A percentile compares a stretch with the other conserved stretches of the same genome.
Conservation (phyloP, 1,140 invertebrate genomes). For the Cherax quadricarinatus region DNA sequence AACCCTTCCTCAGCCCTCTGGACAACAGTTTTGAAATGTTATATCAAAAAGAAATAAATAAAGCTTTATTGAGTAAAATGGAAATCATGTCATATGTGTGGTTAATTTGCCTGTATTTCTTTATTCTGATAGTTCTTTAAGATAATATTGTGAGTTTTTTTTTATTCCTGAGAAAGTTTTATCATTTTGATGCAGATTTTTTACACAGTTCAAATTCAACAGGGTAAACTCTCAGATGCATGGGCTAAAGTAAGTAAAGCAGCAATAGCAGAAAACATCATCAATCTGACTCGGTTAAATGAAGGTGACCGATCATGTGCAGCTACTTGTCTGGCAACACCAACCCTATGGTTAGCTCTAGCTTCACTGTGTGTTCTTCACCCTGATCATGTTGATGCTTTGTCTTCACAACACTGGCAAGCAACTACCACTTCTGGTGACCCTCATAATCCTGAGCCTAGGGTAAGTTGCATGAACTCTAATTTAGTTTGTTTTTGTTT, state of each 20-base stretch:
- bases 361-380: conserved; percentile 95
- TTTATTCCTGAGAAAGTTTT: no score
- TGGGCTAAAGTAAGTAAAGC: conserved; percentile 93
- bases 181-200: not conserved
- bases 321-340: conserved; percentile 85
- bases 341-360: conserved; percentile 93
- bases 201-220: conserved; percentile 71
- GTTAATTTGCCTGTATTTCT: no score
- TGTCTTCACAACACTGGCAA: conserved; percentile 86
- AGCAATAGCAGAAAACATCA: conserved; percentile 93
- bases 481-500: not conserved
- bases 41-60: no score
- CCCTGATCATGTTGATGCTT: conserved; percentile 91
- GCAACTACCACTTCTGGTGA: conserved; percentile 76
- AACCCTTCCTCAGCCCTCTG: no score
- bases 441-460: conserved; percentile 80
- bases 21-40: no score
- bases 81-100: no score
- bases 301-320: conserved; percentile 85
- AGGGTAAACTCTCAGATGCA: conserved; percentile 90
- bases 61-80: no score
- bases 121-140: no score
- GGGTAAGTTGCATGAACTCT: conserved; percentile 78
- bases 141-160: no score
- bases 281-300: conserved; percentile 88